A percentile compares a stretch with the other conserved stretches of the same genome.
phyloP scores from a whole-genome alignment of 2,797 vertebrate genomes.

The Peromyscus melanophrys region DNA sequence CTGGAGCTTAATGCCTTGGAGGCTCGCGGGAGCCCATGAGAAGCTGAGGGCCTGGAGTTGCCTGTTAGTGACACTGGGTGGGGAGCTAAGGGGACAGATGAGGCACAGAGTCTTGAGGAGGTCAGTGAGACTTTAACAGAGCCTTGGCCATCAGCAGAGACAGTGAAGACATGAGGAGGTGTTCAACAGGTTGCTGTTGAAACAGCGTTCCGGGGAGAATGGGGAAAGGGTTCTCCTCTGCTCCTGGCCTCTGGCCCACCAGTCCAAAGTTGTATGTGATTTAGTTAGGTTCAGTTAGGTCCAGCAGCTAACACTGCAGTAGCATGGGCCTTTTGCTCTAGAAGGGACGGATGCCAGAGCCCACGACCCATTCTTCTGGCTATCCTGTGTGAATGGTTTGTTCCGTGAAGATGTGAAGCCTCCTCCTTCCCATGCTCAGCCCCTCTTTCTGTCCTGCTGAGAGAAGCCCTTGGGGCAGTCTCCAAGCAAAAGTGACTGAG shows the following conservation, averaged over 20 bases:
- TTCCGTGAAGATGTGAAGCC: accelerated
- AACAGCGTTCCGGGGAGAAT: neutral
- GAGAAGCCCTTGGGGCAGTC: neutral
- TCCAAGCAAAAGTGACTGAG: neutral
- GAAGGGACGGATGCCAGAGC: neutral
- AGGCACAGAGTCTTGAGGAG: neutral
- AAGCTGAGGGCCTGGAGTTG: neutral
- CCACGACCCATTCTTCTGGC: no score
- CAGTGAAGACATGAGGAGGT: neutral
- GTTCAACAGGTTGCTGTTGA: no score
- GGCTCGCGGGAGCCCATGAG: neutral
- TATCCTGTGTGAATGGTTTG: accelerated
- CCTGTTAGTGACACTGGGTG: neutral
- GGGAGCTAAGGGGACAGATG: no score
- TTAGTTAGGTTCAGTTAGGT: neutral
- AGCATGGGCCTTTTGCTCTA: neutral
- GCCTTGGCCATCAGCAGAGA: neutral
- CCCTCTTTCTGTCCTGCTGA: neutral
- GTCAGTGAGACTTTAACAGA: neutral
- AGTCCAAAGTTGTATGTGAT: neutral
- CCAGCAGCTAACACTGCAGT: neutral
- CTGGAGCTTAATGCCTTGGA: neutral
- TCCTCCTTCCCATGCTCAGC: neutral
- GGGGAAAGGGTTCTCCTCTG: neutral
- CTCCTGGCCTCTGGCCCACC: neutral